Conservation (phyloP, 2,113 vertebrate genomes). For the Athene cunicularia region DNA sequence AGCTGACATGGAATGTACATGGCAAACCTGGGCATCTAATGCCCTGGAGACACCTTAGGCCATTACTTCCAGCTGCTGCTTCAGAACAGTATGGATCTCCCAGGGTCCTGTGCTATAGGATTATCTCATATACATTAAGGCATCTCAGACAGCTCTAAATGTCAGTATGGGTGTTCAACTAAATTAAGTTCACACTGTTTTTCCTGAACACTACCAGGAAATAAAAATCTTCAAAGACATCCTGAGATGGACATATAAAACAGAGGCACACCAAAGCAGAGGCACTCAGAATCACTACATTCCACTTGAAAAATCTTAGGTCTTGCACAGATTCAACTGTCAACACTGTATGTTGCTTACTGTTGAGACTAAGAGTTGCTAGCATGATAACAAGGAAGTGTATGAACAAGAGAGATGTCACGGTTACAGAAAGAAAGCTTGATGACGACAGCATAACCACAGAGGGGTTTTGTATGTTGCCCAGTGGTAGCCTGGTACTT, state of each 20-base stretch:
- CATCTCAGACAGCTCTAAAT: background rate
- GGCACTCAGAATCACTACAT: background rate
- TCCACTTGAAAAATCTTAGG: background rate
- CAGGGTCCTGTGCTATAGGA: background rate
- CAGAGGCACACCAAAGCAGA: background rate
- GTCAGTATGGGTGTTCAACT: background rate
- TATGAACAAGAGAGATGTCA: background rate
- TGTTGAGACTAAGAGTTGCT: background rate
- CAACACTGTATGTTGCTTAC: background rate
- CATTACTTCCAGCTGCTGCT: background rate
- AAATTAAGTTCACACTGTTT: background rate
- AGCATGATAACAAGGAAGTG: background rate
- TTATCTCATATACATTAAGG: background rate
- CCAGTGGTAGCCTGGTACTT: constrained; percentile 1
- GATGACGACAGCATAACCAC: constrained; percentile 2
- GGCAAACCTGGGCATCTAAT: background rate
- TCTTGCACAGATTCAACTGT: background rate
- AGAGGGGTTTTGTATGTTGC: background rate
- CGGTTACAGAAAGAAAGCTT: background rate
- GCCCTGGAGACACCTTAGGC: background rate
- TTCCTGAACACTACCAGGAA: background rate
- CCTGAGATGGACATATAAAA: rapidly evolving
- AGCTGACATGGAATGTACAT: background rate
- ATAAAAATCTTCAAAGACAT: background rate
- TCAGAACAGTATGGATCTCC: background rate